These are phyloP conservation scores for Enteromius argenteus DNA, from an alignment of 2,797 vertebrate species.

Conservation along the genomic window DNA sequence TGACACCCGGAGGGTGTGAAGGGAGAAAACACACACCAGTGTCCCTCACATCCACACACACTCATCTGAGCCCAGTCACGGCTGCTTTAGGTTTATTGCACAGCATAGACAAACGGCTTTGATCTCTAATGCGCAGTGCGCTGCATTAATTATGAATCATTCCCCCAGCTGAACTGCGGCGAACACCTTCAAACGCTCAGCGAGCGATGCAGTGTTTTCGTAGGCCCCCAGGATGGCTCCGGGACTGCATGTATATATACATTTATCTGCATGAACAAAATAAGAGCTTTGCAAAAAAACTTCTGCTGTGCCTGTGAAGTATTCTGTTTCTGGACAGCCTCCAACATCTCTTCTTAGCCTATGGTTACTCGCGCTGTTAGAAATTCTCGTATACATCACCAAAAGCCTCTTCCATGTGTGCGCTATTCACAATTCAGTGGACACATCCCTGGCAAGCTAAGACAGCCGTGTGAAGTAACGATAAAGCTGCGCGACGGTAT, in stretches of 20 bases:
- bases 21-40: conserved; percentile 18
- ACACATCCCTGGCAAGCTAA: conserved; percentile 52
- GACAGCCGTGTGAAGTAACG: conserved; percentile 62
- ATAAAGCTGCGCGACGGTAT: conserved; percentile 49
- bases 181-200: conserved; percentile 74
- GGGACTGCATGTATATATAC: conserved; percentile 60
- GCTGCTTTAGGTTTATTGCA: conserved; percentile 68
- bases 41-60: conserved; percentile 30
- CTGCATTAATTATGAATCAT: conserved; percentile 81
- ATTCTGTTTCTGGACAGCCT: conserved; percentile 51
- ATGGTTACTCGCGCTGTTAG: conserved; percentile 44
- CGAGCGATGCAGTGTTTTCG: conserved; percentile 64
- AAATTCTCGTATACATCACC: conserved; percentile 55
- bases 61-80: conserved; percentile 69
- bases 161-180: conserved; percentile 67
- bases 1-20: conserved; percentile 19
- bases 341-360: conserved; percentile 51
- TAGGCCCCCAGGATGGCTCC: conserved; percentile 71
- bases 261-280: conserved; percentile 54
- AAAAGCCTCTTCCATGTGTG: conserved; percentile 27
- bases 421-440: conserved; percentile 36
- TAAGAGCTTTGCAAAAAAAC: conserved; percentile 58
- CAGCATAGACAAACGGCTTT: conserved; percentile 71
- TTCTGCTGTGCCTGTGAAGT: conserved; percentile 48
- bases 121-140: conserved; percentile 78